Conservation (phyloP, 2,888 invertebrate genomes). For the Diogma glabrata region DNA sequence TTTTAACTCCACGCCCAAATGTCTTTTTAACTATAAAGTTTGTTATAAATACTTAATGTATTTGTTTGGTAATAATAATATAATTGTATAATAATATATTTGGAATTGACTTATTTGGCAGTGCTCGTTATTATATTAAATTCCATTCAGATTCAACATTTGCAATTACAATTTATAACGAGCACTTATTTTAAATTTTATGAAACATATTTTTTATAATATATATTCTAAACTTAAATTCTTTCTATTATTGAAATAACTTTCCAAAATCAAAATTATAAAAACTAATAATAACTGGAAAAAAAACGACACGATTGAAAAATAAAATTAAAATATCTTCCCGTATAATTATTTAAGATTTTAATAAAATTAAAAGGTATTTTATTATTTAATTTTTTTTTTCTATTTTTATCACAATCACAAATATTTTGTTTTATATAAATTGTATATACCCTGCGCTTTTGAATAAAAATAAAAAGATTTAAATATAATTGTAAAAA, state of each 20-base stretch:
- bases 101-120: conserved; percentile 12
- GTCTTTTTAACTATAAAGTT: conserved; percentile 4
- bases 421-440: not conserved
- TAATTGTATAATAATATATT: not conserved
- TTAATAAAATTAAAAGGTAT: no score
- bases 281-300: no score
- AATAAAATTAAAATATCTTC: conserved; percentile 6
- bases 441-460: conserved; percentile 7
- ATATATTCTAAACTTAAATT: not conserved
- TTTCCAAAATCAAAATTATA: no score
- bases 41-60: conserved; percentile 3
- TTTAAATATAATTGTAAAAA: not conserved
- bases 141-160: no score
- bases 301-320: not conserved
- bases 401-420: conserved; percentile 5
- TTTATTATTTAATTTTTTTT: conserved; percentile 1
- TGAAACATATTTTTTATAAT: not conserved
- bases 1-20: conserved; percentile 1
- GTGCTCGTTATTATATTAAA: conserved; percentile 10
- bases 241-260: no score
- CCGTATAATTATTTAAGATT: no score
- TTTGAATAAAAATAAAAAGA: conserved; percentile 3
- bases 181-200: conserved; percentile 10
- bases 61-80: conserved; percentile 4
- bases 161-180: conserved; percentile 8